These are phyloP conservation scores for Myrmecobius fasciatus DNA, from an alignment of 2,113 vertebrate species.

Conservation along the genomic window DNA sequence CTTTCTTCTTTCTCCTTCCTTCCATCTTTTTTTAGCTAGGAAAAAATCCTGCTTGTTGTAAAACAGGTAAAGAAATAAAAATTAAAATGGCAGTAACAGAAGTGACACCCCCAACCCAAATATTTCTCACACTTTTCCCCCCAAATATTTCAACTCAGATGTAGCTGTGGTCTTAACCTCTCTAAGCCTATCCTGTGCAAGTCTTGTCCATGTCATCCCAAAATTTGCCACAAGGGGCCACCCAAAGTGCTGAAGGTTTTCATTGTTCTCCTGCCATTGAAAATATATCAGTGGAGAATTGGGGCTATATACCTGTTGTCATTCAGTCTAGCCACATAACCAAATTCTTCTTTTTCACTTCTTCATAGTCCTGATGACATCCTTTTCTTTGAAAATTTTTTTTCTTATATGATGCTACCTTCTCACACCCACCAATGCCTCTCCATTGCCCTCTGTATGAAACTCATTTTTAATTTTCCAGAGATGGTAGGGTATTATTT, in stretches of 20 bases:
- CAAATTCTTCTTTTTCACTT: neutral
- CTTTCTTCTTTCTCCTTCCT: neutral
- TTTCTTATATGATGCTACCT: neutral
- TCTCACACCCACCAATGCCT: neutral
- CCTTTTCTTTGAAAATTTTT: neutral
- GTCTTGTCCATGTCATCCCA: neutral
- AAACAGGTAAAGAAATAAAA: constrained; percentile 60
- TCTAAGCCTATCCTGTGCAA: neutral
- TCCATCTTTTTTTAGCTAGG: neutral
- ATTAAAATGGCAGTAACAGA: constrained; percentile 16
- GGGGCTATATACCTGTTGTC: neutral
- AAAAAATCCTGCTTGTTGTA: constrained; percentile 6
- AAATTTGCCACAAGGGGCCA: neutral
- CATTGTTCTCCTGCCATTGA: neutral
- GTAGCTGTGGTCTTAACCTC: neutral
- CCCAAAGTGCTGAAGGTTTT: neutral
- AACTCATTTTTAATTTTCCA: neutral
- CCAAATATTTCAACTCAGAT: neutral
- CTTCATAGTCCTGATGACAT: neutral
- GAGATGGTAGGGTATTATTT: neutral
- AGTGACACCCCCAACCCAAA: neutral
- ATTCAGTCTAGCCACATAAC: neutral
- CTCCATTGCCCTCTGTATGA: neutral
- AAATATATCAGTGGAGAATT: neutral
- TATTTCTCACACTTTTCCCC: neutral